Conservation (phyloP, 2,888 invertebrate genomes). For the Melangyna quadrimaculata region DNA sequence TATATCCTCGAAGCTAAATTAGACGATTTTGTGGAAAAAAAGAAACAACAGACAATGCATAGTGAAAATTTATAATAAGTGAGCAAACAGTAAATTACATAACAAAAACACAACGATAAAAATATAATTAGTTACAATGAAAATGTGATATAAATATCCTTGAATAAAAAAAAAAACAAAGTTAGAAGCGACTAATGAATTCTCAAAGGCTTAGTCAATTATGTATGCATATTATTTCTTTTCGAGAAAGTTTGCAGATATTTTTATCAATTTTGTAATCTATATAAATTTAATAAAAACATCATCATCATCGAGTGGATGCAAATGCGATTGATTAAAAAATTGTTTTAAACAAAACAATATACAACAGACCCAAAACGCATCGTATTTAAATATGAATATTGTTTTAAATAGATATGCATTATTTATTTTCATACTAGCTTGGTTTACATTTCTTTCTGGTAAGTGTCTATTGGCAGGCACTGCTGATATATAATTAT, state of each 20-base stretch:
- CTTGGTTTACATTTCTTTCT: constrained; percentile 70
- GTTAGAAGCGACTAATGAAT: constrained; percentile 56
- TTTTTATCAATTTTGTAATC: constrained; percentile 58
- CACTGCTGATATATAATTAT: constrained; percentile 10
- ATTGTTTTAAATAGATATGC: constrained; percentile 70
- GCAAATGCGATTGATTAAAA: constrained; percentile 44
- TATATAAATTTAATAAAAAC: constrained; percentile 51
- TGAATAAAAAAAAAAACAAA: constrained; percentile 15
- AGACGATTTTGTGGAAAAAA: constrained; percentile 36
- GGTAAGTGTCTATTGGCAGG: constrained; percentile 58
- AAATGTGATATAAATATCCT: constrained; percentile 60
- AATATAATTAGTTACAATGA: constrained; percentile 43
- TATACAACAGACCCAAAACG: constrained; percentile 38
- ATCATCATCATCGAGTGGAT: constrained; percentile 46
- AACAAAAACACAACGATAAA: constrained; percentile 42
- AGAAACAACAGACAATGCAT: constrained; percentile 54
- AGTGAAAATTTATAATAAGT: constrained; percentile 64
- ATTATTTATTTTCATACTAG: constrained; percentile 70
- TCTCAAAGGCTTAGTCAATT: constrained; percentile 67
- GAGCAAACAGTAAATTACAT: constrained; percentile 44
- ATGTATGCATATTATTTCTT: constrained; percentile 69
- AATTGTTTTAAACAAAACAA: constrained; percentile 41
- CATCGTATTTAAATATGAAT: constrained; percentile 64
- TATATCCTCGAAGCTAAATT: constrained; percentile 63
- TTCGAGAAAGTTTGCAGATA: constrained; percentile 59